A percentile compares a stretch with the other conserved stretches of the same genome.
phyloP scores from a whole-genome alignment of 2,888 invertebrate genomes.

The Serrognathus titanus region DNA sequence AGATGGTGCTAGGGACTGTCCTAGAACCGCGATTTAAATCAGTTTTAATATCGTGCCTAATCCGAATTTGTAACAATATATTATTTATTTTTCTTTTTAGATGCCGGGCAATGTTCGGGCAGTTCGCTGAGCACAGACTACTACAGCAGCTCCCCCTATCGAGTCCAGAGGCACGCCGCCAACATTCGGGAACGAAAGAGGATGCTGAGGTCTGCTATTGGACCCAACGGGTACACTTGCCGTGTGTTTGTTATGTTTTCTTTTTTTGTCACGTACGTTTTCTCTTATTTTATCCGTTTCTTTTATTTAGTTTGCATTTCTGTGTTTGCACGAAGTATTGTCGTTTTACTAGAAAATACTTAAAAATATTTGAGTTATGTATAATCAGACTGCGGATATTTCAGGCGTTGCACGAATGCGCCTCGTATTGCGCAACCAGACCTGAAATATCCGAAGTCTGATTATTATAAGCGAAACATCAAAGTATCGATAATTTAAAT shows the following conservation, averaged over 20 bases:
- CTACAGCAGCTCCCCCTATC: slow-evolving; percentile 73
- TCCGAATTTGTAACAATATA: no score
- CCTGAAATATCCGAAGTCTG: no score
- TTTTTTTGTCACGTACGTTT: slow-evolving; percentile 8
- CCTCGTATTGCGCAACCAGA: no score
- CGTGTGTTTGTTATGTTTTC: slow-evolving; percentile 37
- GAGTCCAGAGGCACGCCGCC: slow-evolving; percentile 88
- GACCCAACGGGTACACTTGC: slow-evolving; percentile 70
- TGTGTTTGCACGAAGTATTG: background rate
- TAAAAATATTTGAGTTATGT: no score
- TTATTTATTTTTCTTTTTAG: slow-evolving; percentile 21
- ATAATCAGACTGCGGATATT: no score
- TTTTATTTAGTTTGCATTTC: slow-evolving; percentile 2
- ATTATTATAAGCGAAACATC: no score
- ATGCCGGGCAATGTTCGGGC: slow-evolving; percentile 37
- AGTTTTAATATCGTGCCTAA: no score
- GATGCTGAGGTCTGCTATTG: slow-evolving; percentile 91
- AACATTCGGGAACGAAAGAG: slow-evolving; percentile 96
- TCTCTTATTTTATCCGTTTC: slow-evolving; percentile 15
- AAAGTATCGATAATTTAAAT: no score
- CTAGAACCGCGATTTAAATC: no score
- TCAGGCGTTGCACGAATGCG: no score
- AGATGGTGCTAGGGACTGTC: no score
- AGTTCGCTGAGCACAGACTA: slow-evolving; percentile 52
- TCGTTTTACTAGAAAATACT: no score